A percentile compares a stretch with the other conserved stretches of the same genome.
These are phyloP conservation scores for Orchesellides sinensis DNA, from an alignment of 2,888 invertebrate genomes.

Conservation along the genomic window DNA sequence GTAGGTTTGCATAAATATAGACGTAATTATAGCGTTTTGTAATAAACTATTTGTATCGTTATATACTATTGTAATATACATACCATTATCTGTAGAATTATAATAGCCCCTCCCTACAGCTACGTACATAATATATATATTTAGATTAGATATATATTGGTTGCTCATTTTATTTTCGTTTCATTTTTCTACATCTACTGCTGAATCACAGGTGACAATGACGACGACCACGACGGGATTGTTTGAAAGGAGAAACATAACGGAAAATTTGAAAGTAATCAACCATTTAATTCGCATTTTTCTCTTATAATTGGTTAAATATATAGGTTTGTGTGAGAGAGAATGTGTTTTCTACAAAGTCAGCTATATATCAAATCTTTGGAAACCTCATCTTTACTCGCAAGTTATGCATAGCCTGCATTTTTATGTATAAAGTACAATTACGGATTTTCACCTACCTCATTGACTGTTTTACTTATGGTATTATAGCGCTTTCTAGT, in stretches of 20 bases:
- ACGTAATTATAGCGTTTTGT: not conserved
- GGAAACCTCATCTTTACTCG: no score
- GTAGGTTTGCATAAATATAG: not conserved
- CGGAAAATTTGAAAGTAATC: conserved; percentile 17
- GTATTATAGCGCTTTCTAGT: no score
- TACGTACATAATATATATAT: not conserved
- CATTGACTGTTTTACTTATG: not conserved
- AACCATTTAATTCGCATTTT: conserved; percentile 41
- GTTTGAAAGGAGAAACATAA: conserved; percentile 49
- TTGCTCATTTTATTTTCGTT: conserved; percentile 43
- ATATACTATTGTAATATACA: not conserved
- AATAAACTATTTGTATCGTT: not conserved
- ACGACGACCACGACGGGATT: conserved; percentile 69
- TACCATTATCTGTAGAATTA: not conserved
- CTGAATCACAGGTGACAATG: conserved; percentile 71
- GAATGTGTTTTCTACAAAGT: no score
- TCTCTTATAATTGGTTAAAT: conserved; percentile 18
- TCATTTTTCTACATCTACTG: conserved; percentile 54
- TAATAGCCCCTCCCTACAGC: not conserved
- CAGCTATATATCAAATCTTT: no score
- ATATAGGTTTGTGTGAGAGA: conserved; percentile 30
- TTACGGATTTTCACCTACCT: not conserved
- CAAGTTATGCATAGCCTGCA: no score
- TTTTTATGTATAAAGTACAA: not conserved
- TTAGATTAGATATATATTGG: conserved; percentile 18